Evolutionary conservation across 2,888 invertebrate species (phyloP).

Genomic region (Rhamnusium bicolor): DNA sequence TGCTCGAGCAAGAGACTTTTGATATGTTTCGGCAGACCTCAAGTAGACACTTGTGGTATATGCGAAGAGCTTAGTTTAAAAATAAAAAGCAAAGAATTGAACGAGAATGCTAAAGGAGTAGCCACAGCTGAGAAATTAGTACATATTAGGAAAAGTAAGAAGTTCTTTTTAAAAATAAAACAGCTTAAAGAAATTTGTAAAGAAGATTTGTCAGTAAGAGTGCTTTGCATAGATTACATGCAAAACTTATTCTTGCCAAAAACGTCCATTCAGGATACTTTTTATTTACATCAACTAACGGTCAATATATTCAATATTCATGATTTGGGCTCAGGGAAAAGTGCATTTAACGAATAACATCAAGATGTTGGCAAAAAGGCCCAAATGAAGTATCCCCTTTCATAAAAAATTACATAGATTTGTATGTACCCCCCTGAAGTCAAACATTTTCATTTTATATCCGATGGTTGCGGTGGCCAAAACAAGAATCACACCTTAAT

Average conservation of each 20-base stretch:
- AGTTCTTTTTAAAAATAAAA: slow-evolving; percentile 35
- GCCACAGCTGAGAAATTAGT: background rate
- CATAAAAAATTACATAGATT: slow-evolving; percentile 40
- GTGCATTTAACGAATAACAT: slow-evolving; percentile 37
- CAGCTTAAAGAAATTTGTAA: slow-evolving; percentile 1
- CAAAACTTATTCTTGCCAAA: slow-evolving; percentile 31
- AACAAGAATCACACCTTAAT: too few relatives aligned
- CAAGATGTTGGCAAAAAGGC: slow-evolving; percentile 37
- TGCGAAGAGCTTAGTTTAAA: background rate
- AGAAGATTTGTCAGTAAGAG: slow-evolving; percentile 1
- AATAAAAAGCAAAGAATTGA: background rate
- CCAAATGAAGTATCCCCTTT: slow-evolving; percentile 37
- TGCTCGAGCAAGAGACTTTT: too few relatives aligned
- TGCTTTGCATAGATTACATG: slow-evolving; percentile 34
- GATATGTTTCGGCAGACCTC: background rate
- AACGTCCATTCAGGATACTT: slow-evolving; percentile 34
- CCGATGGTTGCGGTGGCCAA: background rate
- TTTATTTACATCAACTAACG: slow-evolving; percentile 33
- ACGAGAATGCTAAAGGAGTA: slow-evolving; percentile 2
- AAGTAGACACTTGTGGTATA: background rate
- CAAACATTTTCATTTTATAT: background rate
- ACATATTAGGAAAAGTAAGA: background rate
- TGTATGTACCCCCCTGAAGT: slow-evolving; percentile 5
- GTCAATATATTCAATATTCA: slow-evolving; percentile 33
- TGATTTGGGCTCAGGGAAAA: slow-evolving; percentile 27